Conservation (phyloP, 64 coral and sea anemone genomes). For the Montipora foliosa region DNA sequence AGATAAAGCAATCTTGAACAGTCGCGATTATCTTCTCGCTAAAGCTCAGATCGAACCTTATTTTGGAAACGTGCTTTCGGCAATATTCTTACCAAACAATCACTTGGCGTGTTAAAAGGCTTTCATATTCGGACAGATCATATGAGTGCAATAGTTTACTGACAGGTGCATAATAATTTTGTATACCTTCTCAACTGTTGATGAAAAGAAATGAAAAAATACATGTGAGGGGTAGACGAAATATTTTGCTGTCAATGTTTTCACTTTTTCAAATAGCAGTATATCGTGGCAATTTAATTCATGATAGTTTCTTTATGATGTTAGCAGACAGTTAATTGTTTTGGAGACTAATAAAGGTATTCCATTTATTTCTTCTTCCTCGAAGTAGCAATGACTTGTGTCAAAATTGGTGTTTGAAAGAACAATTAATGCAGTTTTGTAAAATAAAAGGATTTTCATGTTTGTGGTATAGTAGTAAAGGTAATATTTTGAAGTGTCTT, state of each 20-base stretch:
- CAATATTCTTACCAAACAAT: background rate
- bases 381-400: background rate
- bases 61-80: background rate
- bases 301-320: background rate
- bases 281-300: background rate
- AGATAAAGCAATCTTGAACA: background rate
- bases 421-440: background rate
- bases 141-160: background rate
- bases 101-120: background rate
- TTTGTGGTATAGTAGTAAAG: no score
- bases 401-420: background rate
- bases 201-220: background rate
- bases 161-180: conserved; percentile 23
- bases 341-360: conserved; percentile 22
- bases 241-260: background rate
- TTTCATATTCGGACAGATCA: background rate
- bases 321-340: background rate
- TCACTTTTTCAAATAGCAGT: background rate
- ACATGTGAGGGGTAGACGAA: no score
- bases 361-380: background rate
- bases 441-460: background rate
- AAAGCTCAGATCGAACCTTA: background rate
- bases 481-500: no score
- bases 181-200: background rate
- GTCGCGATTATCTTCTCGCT: background rate